Percentiles rank a stretch among this genome's conserved stretches.
phyloP scores from a whole-genome alignment of 2,888 invertebrate species.

The Eubasilissa splendida region DNA sequence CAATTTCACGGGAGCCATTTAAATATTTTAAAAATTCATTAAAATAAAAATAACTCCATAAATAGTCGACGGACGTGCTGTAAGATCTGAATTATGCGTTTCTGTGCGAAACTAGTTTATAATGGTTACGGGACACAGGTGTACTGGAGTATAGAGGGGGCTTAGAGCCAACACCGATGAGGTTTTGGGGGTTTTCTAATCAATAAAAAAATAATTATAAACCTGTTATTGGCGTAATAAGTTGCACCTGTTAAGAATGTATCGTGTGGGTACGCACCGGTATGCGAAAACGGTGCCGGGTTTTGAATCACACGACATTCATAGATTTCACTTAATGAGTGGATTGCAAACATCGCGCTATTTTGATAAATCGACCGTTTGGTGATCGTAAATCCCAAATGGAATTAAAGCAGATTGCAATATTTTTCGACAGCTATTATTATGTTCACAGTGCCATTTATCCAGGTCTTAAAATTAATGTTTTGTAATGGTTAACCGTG shows the following conservation, averaged over 20 bases:
- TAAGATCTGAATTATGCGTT: slow-evolving; percentile 3
- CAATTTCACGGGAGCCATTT: too few species aligned
- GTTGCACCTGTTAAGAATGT: slow-evolving; percentile 31
- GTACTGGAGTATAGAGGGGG: not conserved
- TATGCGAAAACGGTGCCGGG: not conserved
- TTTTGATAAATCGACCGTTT: slow-evolving; percentile 15
- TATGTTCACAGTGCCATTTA: not conserved
- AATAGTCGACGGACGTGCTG: not conserved
- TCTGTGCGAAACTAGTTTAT: slow-evolving; percentile 26
- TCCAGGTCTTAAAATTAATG: too few species aligned
- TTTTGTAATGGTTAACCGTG: too few species aligned
- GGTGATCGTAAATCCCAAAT: slow-evolving; percentile 6
- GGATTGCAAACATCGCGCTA: slow-evolving; percentile 19
- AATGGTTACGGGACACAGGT: slow-evolving; percentile 10
- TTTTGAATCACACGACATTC: slow-evolving; percentile 1
- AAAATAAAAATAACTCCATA: too few species aligned
- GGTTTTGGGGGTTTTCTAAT: slow-evolving; percentile 25
- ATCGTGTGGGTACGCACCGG: not conserved
- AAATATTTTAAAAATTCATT: too few species aligned
- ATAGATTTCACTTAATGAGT: slow-evolving; percentile 21
- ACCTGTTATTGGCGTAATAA: slow-evolving; percentile 29
- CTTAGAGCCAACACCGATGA: slow-evolving; percentile 11
- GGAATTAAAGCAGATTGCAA: not conserved
- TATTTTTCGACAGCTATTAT: slow-evolving; percentile 7
- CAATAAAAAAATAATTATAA: slow-evolving; percentile 29